Conservation (phyloP, 2,888 invertebrate species). For the Chironomus riparius region DNA sequence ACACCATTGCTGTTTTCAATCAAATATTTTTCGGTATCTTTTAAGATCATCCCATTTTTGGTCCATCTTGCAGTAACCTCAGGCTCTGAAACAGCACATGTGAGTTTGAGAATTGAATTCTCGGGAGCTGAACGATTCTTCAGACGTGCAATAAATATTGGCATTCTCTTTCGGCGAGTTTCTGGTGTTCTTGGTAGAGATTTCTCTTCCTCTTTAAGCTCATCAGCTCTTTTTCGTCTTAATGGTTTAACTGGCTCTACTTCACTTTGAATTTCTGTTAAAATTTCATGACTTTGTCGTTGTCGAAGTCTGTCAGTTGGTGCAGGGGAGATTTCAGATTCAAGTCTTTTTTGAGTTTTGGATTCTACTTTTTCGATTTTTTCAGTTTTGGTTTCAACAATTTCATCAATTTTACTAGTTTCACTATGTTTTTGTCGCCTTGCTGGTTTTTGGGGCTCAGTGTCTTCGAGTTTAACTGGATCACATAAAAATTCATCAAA, state of each 20-base stretch:
- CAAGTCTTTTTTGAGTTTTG: conserved; percentile 28
- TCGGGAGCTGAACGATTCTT: conserved; percentile 67
- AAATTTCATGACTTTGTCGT: not conserved
- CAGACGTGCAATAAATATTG: conserved; percentile 65
- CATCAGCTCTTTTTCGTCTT: not conserved
- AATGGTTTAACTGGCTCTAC: not conserved
- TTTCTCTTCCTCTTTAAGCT: conserved; percentile 1
- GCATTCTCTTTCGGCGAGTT: conserved; percentile 48
- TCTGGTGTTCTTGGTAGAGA: conserved; percentile 7
- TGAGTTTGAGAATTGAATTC: conserved; percentile 63
- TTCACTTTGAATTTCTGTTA: conserved; percentile 28
- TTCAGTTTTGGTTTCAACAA: conserved; percentile 17
- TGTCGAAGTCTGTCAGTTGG: not conserved
- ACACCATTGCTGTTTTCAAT: conserved; percentile 42
- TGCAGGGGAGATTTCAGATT: not conserved
- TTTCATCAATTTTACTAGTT: conserved; percentile 29
- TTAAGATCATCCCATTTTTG: conserved; percentile 52
- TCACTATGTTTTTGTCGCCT: conserved; percentile 28
- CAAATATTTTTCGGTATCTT: conserved; percentile 1
- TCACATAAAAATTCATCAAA: not conserved
- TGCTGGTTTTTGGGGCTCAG: conserved; percentile 29
- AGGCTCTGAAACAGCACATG: conserved; percentile 65
- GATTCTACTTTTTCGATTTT: not conserved
- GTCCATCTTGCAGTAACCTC: conserved; percentile 67
- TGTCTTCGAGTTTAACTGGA: not conserved